Base-by-base conservation (phyloP, 2,797 vertebrate genomes). In the Takifugu rubripes region DNA sequence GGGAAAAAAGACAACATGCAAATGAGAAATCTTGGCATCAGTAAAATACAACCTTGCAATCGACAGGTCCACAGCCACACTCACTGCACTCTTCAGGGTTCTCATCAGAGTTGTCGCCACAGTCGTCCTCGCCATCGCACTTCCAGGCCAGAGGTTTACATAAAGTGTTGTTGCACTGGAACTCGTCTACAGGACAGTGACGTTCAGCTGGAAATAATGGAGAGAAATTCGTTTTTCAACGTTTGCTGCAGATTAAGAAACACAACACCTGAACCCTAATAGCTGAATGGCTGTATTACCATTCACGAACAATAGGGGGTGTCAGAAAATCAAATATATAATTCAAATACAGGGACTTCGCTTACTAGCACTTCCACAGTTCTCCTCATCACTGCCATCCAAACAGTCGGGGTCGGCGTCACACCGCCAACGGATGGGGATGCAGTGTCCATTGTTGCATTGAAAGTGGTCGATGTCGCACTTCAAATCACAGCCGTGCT, bases 81-180 rank as follows among this genome's bases (percentile, higher is more conserved):
- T 94, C 77, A 98, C 96, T 86, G 86, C 97, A 98, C 72, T 94
- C 89, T 14, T 96, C 94, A 0, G 93, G 94, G 60, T 93, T 96
- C 75, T 98, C 96, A 0, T 98, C 97, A 0, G 96, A 98, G 83
- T 98, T 98, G 84, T 99, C 96, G 0, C 96, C 97, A 0, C 97
- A 99, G 80, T 99, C 97, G 0, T 98, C 97, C 66, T 98, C 96
- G 0, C 97, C 97, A 0, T 98, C 97, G 0, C 97, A 98, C 77
- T 93, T 96, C 97, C 97, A 99, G 51, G 92, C 94, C 54, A 94
- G 90, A 0, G 96, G 97, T 65, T 99, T 99, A 76, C 97, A 99
- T 71, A 99, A 75, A 0, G 96, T 97, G 87, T 98, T 99, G 86
- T 98, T 98, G 73, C 96, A 99, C 87, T 99, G 97, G 87, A 96